Evolutionary conservation across 2,797 vertebrate species (phyloP), one percentile per base, ranked within the genome.

Genomic region (Botia kubotai): DNA sequence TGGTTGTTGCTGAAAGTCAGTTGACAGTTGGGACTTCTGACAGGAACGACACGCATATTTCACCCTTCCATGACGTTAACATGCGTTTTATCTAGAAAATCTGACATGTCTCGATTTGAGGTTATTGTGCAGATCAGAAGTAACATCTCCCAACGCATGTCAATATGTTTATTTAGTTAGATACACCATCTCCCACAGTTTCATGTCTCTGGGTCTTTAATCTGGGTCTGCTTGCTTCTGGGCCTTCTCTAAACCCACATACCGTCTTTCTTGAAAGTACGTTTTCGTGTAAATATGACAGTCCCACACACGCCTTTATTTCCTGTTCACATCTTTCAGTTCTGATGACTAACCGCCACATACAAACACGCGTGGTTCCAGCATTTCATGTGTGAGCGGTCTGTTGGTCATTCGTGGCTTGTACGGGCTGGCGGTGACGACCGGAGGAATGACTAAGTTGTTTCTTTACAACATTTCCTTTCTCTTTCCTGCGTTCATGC

Each of bases 1-100:
- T 80, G 73, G 79, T 80, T 69, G 68, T 79, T 63, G 58, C 73
- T 66, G 69, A 81, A 43, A 75, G 72, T 74, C 69, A 53, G 33
- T 66, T 58, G 55, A 79, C 53, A 58, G 69, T 62, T 75, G 55
- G 48, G 12, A 58, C 62, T 21, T 74, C 19, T 75, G 48, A 71
- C 36, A 36, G 62, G 48, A 68, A 36, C 77, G 65, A 72, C 21
- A 65, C 23, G 23, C 48, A 66, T 79, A 72, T 79, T 72, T 57
- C 33, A 79, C 71, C 79, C 71, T 46, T 58, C 23, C 52, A 50
- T 58, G 79, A 74, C 58, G 62, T 36, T 58, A 73, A 58, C 36
- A 50, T 67, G 57, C 48, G 74, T 73, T 58, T 80, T 36, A 74
- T 68, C 6, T 23, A 5, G 17, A 74, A 63, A 73, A 62, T 77